These are phyloP conservation scores for Calcarius lapponicus DNA, from an alignment of 2,797 vertebrate genomes.

Conservation along the genomic window DNA sequence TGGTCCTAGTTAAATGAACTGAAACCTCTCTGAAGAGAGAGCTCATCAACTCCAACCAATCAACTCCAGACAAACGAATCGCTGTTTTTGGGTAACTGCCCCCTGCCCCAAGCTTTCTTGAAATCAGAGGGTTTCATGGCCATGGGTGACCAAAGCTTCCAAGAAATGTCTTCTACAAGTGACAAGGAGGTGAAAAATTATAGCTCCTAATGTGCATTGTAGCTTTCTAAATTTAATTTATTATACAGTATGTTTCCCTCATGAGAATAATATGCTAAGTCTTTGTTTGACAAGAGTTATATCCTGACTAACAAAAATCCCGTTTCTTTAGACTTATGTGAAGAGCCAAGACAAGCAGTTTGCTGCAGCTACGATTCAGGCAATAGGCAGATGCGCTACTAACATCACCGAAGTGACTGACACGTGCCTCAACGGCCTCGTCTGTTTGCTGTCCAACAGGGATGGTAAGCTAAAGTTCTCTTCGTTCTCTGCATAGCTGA, in stretches of 20 bases:
- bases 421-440: constrained; percentile 92
- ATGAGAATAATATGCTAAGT: not conserved
- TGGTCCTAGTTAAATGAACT: constrained; percentile 61
- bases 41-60: not conserved
- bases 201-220: not conserved
- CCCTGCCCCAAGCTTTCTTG: not conserved
- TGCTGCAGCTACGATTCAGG: constrained; percentile 94
- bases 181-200: not conserved
- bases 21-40: constrained; percentile 51
- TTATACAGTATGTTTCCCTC: not conserved
- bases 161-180: constrained; percentile 3
- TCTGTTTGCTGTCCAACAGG: constrained; percentile 93
- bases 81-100: constrained; percentile 34
- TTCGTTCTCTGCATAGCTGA: not conserved
- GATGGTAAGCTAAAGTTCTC: constrained; percentile 83
- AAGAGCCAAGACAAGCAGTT: constrained; percentile 97
- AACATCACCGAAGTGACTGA: constrained; percentile 94
- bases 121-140: constrained; percentile 8
- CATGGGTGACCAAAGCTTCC: not conserved
- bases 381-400: constrained; percentile 94
- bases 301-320: constrained; percentile 17
- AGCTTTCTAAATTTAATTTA: not conserved
- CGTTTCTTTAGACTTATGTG: constrained; percentile 89
- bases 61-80: constrained; percentile 30
- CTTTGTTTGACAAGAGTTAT: not conserved